Base-by-base conservation (phyloP, 2,113 vertebrate genomes). In the Holacanthus passer region DNA sequence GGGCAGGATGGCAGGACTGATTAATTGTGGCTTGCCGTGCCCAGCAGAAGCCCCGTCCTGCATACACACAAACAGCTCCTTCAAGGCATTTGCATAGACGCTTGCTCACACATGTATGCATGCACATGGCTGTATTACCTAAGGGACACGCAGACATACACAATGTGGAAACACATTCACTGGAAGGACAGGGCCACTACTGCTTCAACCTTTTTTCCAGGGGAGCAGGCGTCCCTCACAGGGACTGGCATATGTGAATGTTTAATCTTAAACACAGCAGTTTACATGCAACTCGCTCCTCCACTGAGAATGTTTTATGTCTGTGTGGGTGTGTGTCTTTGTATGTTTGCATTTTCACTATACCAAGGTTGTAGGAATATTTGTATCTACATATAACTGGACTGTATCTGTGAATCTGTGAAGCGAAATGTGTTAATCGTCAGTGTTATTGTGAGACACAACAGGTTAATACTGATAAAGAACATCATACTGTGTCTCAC, bases 21-120 rank as follows among this genome's bases (percentile, higher is more conserved):
- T 94, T 93, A 94, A 95, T 94, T 52, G 80, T 73, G 48, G 65
- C 41, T 75, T 84, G 78, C 63, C n/a, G 39, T 53, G 77, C 72
- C 55, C 64, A 62, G 76, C 67, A 19, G 5, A 72, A 67, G 29
- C 77, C 31, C 56, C 8, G 56, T 66, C 60, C 55, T 27, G 43
- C 20, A 29, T 47, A 31, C 32, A 37, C 29, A 73, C 29, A 78
- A 43, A 85, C 55, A 81, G 5, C 43, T 56, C 47, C 32, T 50
- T 45, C 32, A 24, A 59, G 32, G 58, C 65, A 88, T 90, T 78
- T 83, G 39, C 60, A 59, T 67, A 53, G 41, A 69, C 50, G 27
- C 77, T 35, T 2, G 2, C 45, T 77, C 77, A 74, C 65, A 59
- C 2, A 3, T 72, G 32, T 66, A 39, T 65, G 39, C 27, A 22